Evolutionary conservation across 1,140 invertebrate genomes (phyloP), one percentile per base, ranked within the genome.

Genomic region (Marisa cornuarietis): DNA sequence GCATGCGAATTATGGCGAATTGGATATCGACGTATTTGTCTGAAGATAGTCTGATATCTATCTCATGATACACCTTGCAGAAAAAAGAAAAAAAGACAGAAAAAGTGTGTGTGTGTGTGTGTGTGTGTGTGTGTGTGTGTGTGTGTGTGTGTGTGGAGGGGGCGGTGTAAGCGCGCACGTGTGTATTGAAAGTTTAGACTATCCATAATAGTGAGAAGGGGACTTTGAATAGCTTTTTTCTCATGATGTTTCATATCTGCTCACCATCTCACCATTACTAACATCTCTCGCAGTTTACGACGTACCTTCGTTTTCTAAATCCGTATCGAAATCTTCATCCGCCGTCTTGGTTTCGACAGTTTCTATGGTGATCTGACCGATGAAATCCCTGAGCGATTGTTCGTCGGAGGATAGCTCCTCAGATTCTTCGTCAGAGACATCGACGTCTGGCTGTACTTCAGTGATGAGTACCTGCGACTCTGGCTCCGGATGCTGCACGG

Each of bases 401-500:
- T 79, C 51, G 14, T 77, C 66, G 3, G 54, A 18, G 11, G 54
- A 1, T 18, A 9, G 54, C 54, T 58, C 54, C 11, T 58, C 54
- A 8, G 16, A 58, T 18, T 58, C 54, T 14, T 81, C 78, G 58
- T 79, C 77, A 18, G 79, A 76, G 42, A n/a, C 77, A 11, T 75
- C 65, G 11, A 65, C 72, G 42, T 80, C 71, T 24, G 82, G 80
- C 26, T 81, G 81, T 18, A 84, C 51, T 65, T 85, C 82, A 18
- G 83, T 84, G 24, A 85, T 84, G n/a, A 84, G 81, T 42, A 85
- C 79, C 14, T 81, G 16, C 11, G 54, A 58, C 54, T 58, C 54
- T 11, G 54, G 81, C n/a, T 95, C 97, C 51, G 78, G 62, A 62
- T 81, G 74, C 51, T 78, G 63, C 16, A 78, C 69, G 1, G 24